These are phyloP conservation scores for Amphiprion clarkii DNA, from an alignment of 2,797 vertebrate species.

Conservation along the genomic window DNA sequence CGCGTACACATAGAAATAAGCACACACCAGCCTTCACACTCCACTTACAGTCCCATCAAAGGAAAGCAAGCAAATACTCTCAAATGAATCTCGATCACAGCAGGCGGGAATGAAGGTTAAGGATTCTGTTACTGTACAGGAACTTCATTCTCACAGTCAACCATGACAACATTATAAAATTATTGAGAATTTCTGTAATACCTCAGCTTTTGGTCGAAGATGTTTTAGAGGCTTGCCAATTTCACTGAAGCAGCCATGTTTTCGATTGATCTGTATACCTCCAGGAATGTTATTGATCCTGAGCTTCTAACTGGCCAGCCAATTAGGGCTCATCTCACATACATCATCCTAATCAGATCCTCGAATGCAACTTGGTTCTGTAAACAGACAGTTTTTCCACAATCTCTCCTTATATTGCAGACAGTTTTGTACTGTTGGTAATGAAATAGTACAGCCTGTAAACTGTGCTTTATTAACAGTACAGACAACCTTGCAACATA, in stretches of 20 bases:
- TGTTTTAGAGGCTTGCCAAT: conserved; percentile 16
- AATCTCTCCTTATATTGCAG: background rate
- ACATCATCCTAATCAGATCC: background rate
- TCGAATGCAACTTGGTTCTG: background rate
- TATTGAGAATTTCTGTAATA: too few relatives aligned
- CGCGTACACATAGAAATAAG: background rate
- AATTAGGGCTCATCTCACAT: conserved; percentile 44
- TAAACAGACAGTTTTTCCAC: conserved; percentile 10
- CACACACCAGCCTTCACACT: conserved; percentile 19
- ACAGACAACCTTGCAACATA: conserved; percentile 12
- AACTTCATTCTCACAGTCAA: conserved; percentile 38
- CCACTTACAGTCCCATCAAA: conserved; percentile 46
- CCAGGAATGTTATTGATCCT: conserved; percentile 43
- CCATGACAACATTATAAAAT: conserved; percentile 30
- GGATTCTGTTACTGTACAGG: conserved; percentile 24
- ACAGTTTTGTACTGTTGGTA: background rate
- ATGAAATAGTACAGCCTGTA: background rate
- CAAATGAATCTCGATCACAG: conserved; percentile 43
- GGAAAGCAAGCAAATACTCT: conserved; percentile 28
- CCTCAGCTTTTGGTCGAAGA: too few relatives aligned
- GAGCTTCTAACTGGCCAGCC: conserved; percentile 15
- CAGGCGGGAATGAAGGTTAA: conserved; percentile 16
- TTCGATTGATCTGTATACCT: conserved; percentile 51
- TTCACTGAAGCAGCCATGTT: conserved; percentile 7
- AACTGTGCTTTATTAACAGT: background rate